phyloP scores from a whole-genome alignment of 2,888 invertebrate genomes.

The Cenopis cana region DNA sequence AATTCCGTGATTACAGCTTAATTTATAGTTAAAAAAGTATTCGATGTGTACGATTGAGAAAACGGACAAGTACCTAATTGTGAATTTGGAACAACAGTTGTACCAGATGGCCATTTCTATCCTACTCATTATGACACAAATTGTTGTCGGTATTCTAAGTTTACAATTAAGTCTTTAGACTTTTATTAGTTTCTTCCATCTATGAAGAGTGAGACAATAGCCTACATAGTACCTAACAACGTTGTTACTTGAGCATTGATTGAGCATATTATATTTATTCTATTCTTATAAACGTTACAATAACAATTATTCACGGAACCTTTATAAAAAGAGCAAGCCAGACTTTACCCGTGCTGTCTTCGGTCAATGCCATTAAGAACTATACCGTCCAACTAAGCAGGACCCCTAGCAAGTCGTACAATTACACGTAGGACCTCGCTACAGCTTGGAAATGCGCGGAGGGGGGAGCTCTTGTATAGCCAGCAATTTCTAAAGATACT shows the following conservation, averaged over 20 bases:
- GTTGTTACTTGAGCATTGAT: no score
- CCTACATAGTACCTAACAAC: neutral
- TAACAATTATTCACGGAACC: constrained; percentile 23
- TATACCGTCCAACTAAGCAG: constrained; percentile 11
- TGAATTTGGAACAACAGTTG: neutral
- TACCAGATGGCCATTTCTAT: neutral
- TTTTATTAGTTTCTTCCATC: neutral
- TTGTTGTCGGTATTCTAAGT: constrained; percentile 6
- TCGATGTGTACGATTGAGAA: neutral
- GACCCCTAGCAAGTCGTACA: constrained; percentile 18
- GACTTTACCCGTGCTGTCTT: constrained; percentile 18
- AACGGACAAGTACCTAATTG: neutral
- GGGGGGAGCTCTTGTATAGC: neutral
- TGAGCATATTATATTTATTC: no score
- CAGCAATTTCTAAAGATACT: constrained; percentile 22
- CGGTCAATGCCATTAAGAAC: constrained; percentile 60
- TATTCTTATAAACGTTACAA: constrained; percentile 1
- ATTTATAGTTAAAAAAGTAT: neutral
- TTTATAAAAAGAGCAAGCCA: constrained; percentile 5
- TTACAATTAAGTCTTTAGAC: neutral
- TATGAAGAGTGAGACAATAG: neutral
- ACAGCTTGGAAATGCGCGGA: neutral
- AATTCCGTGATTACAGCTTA: no score
- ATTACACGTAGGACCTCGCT: constrained; percentile 1
- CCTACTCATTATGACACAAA: neutral